phyloP scores from a whole-genome alignment of 2,888 invertebrate species.

The Leucoma salicis region DNA sequence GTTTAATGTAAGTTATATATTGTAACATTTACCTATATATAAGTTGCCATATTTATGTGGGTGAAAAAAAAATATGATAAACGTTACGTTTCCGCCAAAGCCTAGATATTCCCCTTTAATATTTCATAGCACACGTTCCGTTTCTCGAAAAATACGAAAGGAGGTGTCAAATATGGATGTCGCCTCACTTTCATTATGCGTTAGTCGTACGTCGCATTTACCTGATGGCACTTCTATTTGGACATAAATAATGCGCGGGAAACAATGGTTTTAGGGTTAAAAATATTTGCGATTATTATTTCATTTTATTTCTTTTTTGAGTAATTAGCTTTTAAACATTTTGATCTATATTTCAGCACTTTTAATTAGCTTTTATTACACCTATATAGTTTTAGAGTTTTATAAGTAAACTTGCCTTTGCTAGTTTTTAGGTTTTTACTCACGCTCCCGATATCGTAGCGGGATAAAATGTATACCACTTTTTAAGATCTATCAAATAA shows the following conservation, averaged over 20 bases:
- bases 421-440: too few relatives aligned
- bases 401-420: too few relatives aligned
- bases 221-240: slow-evolving; percentile 20
- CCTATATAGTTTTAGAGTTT: too few relatives aligned
- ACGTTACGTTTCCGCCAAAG: neutral
- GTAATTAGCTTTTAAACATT: neutral
- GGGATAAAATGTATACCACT: too few relatives aligned
- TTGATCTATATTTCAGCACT: too few relatives aligned
- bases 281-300: slow-evolving; percentile 21
- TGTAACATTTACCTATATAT: too few relatives aligned
- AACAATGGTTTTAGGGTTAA: slow-evolving; percentile 9
- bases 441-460: too few relatives aligned
- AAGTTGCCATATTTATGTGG: too few relatives aligned
- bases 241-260: slow-evolving; percentile 11
- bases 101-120: slow-evolving; percentile 78
- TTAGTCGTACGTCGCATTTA: slow-evolving; percentile 17
- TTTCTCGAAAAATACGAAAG: neutral
- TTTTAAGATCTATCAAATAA: too few relatives aligned
- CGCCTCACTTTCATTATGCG: slow-evolving; percentile 28
- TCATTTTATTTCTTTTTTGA: neutral
- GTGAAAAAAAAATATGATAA: too few relatives aligned
- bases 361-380: too few relatives aligned
- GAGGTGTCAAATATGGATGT: slow-evolving; percentile 10
- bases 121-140: neutral
- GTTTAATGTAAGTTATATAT: too few relatives aligned